phyloP scores from a whole-genome alignment of 2,797 vertebrate genomes.

The Peromyscus attwateri region DNA sequence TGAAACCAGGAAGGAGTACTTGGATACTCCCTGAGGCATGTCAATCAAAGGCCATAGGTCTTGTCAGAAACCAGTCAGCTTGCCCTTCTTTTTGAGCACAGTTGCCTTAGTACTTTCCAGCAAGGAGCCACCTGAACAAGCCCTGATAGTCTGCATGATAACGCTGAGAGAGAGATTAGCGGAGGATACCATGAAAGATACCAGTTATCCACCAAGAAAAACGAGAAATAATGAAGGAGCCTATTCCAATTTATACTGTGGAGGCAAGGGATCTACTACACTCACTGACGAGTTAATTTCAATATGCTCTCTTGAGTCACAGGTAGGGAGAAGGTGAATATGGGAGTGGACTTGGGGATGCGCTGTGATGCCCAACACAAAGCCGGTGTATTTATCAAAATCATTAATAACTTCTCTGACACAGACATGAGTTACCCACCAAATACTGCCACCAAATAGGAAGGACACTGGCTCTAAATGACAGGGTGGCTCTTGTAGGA shows the following conservation, averaged over 20 bases:
- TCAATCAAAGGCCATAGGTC: background rate
- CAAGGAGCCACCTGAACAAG: background rate
- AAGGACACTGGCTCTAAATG: background rate
- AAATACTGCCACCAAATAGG: background rate
- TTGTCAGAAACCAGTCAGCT: background rate
- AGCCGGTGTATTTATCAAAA: background rate
- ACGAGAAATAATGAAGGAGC: background rate
- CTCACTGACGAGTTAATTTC: background rate
- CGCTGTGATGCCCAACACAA: background rate
- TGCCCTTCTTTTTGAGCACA: background rate
- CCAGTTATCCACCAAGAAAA: background rate
- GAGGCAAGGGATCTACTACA: background rate
- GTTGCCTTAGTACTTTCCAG: background rate
- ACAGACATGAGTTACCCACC: background rate
- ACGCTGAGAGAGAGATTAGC: background rate
- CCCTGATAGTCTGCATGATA: background rate
- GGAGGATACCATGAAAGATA: background rate
- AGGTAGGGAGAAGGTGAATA: background rate
- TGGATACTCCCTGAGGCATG: background rate
- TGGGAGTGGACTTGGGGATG: background rate
- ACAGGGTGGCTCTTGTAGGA: background rate
- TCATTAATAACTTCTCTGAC: background rate
- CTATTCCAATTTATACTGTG: background rate
- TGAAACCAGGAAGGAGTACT: constrained; percentile 18
- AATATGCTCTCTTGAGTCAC: background rate